phyloP scores from a whole-genome alignment of 2,797 vertebrate species.

The Tragopan temminckii region DNA sequence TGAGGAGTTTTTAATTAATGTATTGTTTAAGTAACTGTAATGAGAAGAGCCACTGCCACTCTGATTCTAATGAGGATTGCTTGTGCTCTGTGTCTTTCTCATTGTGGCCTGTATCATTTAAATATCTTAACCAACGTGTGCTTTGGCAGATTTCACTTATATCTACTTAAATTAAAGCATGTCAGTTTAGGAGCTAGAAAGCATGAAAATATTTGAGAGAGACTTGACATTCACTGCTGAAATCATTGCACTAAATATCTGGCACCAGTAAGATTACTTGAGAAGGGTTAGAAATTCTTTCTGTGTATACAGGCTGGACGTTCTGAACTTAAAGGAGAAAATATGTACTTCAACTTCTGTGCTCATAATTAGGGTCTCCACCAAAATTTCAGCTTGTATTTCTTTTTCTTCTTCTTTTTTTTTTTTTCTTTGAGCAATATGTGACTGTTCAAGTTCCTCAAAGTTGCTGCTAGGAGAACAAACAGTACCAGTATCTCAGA shows the following conservation, averaged over 20 bases:
- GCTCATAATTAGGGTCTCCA: slow-evolving; percentile 1
- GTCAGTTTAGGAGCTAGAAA: slow-evolving; percentile 57
- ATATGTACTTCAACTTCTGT: slow-evolving; percentile 11
- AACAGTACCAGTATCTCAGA: slow-evolving; percentile 42
- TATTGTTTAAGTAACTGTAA: slow-evolving; percentile 65
- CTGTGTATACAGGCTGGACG: slow-evolving; percentile 6
- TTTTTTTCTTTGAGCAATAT: slow-evolving; percentile 15
- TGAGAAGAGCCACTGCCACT: slow-evolving; percentile 18
- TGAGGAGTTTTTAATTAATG: slow-evolving; percentile 68
- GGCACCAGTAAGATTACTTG: slow-evolving; percentile 18
- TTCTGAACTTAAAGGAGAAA: slow-evolving; percentile 14
- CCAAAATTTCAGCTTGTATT: slow-evolving; percentile 37
- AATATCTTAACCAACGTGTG: slow-evolving; percentile 59
- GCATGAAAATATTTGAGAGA: slow-evolving; percentile 64
- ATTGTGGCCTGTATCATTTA: slow-evolving; percentile 52
- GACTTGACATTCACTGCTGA: slow-evolving; percentile 55
- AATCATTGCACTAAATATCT: slow-evolving; percentile 53
- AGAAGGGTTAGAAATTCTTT: slow-evolving; percentile 41
- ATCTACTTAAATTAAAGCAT: slow-evolving; percentile 65
- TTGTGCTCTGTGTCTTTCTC: slow-evolving; percentile 32
- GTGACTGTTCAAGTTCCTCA: slow-evolving; percentile 12
- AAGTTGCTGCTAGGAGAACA: slow-evolving; percentile 51
- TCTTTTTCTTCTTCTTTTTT: not conserved
- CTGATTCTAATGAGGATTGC: slow-evolving; percentile 58
- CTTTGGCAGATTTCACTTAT: slow-evolving; percentile 67